Evolutionary conservation across 2,113 vertebrate genomes (phyloP).

Genomic region (Labeo rohita): DNA sequence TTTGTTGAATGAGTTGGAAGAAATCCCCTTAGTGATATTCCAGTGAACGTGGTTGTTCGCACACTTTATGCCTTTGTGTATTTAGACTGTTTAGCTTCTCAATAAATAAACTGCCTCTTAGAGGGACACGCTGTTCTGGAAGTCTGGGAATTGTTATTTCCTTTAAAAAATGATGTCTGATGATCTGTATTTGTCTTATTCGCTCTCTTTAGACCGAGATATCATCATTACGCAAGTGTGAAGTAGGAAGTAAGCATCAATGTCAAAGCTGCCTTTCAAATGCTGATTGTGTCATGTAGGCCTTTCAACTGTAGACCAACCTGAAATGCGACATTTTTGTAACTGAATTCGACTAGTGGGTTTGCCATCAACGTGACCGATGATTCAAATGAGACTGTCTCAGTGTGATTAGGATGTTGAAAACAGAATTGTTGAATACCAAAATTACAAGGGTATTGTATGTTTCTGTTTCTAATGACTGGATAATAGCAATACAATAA

Average conservation of each 20-base stretch:
- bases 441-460: not conserved
- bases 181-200: not conserved
- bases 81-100: conserved; percentile 9
- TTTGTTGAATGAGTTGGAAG: not conserved
- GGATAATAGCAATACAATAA: not conserved
- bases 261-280: not conserved
- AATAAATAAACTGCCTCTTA: conserved; percentile 10
- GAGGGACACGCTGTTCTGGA: not conserved
- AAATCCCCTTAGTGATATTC: not conserved
- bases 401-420: not conserved
- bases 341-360: not conserved
- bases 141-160: conserved; percentile 21
- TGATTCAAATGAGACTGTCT: not conserved
- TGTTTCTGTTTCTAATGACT: not conserved
- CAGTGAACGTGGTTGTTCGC: not conserved
- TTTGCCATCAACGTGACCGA: not conserved
- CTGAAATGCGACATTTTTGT: conserved; percentile 1
- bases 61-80: conserved; percentile 25
- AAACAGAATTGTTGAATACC: conserved; percentile 1
- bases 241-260: not conserved
- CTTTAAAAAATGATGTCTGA: not conserved
- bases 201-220: not conserved
- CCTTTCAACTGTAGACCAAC: not conserved
- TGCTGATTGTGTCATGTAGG: not conserved
- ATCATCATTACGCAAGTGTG: not conserved